Percentiles rank a stretch among this genome's conserved stretches.
Conservation (phyloP, 2,113 vertebrate genomes). For the Piprites chloris region DNA sequence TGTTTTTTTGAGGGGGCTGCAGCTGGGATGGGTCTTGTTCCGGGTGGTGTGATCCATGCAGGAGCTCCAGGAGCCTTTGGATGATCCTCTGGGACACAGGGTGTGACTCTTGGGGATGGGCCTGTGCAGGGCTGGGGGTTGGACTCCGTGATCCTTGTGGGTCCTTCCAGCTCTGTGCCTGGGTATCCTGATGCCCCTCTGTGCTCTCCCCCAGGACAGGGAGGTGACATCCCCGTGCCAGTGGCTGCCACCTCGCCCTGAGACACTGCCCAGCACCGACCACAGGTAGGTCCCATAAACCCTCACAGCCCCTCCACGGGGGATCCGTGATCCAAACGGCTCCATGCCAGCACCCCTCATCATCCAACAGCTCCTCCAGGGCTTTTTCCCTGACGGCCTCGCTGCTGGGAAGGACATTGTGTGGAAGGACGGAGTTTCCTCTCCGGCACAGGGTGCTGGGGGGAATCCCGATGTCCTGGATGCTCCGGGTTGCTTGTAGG, state of each 20-base stretch:
- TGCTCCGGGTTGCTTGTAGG: not conserved
- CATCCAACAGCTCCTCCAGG: not conserved
- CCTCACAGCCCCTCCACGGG: not conserved
- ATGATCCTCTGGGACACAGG: not conserved
- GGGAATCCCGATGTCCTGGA: rapidly evolving
- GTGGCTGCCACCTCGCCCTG: not conserved
- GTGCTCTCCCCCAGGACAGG: not conserved
- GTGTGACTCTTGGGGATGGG: not conserved
- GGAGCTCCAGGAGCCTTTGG: not conserved
- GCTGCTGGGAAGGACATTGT: not conserved
- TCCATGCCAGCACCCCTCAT: rapidly evolving
- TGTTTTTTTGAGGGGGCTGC: not conserved
- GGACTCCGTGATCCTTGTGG: not conserved
- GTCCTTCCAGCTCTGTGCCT: rapidly evolving
- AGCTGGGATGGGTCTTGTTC: not conserved
- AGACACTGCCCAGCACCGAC: not conserved
- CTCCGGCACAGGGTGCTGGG: too few relatives aligned
- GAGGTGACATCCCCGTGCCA: not conserved
- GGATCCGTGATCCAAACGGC: not conserved
- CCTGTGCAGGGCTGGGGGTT: not conserved
- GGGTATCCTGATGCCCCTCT: not conserved
- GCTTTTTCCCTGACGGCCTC: not conserved
- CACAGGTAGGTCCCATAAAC: not conserved
- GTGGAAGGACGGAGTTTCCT: not conserved
- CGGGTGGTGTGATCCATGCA: rapidly evolving